Conservation (phyloP, 1,140 invertebrate genomes). For the Tribolium castaneum region DNA sequence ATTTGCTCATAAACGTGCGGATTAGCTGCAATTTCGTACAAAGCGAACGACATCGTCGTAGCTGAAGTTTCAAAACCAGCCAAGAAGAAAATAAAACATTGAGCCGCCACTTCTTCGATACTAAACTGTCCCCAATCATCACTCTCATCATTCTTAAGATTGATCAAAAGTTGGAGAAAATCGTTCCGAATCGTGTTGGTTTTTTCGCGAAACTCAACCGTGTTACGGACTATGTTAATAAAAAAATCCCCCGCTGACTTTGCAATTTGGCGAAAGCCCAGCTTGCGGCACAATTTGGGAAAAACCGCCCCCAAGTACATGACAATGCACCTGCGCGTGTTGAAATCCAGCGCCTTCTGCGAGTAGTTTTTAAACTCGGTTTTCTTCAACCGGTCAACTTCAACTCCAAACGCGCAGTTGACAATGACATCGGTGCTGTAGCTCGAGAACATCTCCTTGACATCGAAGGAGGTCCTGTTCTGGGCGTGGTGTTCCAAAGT, state of each 20-base stretch:
- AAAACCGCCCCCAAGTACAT: not conserved
- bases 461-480: not conserved
- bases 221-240: conserved; percentile 62
- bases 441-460: not conserved
- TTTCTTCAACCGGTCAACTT: conserved; percentile 54
- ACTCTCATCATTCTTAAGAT: not conserved
- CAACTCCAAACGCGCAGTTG: conserved; percentile 66
- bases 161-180: conserved; percentile 44
- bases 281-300: conserved; percentile 21
- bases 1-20: conserved; percentile 64
- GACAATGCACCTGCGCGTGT: conserved; percentile 25
- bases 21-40: conserved; percentile 66
- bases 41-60: conserved; percentile 62
- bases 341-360: not conserved
- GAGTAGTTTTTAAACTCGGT: not conserved
- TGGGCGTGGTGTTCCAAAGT: not conserved
- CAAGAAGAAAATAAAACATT: conserved; percentile 51
- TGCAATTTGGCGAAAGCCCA: not conserved
- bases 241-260: conserved; percentile 65
- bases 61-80: conserved; percentile 68
- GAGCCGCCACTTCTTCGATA: not conserved
- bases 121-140: not conserved
- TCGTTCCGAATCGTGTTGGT: conserved; percentile 58
- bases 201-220: conserved; percentile 64
- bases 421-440: conserved; percentile 7